These are phyloP conservation scores for Tribolium castaneum DNA, from an alignment of 1,140 invertebrate genomes.

Conservation along the genomic window DNA sequence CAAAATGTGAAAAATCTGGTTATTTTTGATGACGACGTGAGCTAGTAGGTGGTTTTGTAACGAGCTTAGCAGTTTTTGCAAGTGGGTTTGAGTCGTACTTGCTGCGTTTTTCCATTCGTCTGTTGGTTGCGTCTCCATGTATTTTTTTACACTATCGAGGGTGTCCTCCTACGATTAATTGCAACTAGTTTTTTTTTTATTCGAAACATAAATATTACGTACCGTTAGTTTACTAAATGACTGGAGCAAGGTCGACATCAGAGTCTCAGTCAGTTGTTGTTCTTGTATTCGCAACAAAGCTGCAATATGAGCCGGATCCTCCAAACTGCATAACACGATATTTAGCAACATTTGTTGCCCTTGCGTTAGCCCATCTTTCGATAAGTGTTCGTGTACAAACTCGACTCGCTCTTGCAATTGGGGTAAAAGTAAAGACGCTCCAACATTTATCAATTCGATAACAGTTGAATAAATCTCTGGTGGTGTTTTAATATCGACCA, in stretches of 20 bases:
- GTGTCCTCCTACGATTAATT: constrained; percentile 56
- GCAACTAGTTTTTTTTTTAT: too few relatives aligned
- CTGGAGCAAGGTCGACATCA: constrained; percentile 71
- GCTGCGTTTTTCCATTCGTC: constrained; percentile 56
- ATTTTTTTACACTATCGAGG: constrained; percentile 54
- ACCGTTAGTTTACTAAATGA: constrained; percentile 70
- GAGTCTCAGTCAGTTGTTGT: constrained; percentile 64
- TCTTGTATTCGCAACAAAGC: constrained; percentile 67
- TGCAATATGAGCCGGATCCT: constrained; percentile 72
- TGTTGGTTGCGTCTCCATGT: constrained; percentile 55
- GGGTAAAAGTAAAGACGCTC: constrained; percentile 71
- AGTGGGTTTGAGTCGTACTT: constrained; percentile 62
- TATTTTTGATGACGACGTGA: constrained; percentile 57
- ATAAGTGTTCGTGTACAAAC: constrained; percentile 70
- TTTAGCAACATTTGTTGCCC: constrained; percentile 73
- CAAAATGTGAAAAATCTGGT: constrained; percentile 61
- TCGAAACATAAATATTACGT: constrained; percentile 48
- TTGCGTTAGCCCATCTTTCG: constrained; percentile 69
- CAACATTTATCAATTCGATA: constrained; percentile 70
- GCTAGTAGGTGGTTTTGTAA: constrained; percentile 74
- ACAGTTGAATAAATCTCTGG: constrained; percentile 68
- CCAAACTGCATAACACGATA: constrained; percentile 73
- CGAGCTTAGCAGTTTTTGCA: constrained; percentile 69
- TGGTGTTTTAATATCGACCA: constrained; percentile 72
- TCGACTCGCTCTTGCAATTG: constrained; percentile 71